Evolutionary conservation across 2,797 vertebrate genomes (phyloP), one percentile per base, ranked within the genome.

Genomic region (Petrocephalus sullivani): DNA sequence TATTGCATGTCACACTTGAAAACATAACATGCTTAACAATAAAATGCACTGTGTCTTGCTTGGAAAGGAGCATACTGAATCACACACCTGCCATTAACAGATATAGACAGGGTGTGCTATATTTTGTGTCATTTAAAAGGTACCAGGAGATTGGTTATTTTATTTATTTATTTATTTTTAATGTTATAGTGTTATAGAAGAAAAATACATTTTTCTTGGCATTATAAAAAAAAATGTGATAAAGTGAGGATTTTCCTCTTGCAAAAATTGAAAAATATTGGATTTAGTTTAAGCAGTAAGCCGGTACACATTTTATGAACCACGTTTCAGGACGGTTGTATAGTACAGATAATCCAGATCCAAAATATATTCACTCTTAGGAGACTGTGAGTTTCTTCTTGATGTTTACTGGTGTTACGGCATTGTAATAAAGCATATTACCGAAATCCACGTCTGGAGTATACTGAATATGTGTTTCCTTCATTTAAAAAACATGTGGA

Each of bases 251-350:
- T 85, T 64, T 88, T 88, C 41, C 61, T 56, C 61, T 85, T 85
- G 61, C 57, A 85, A 61, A 61, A 85, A 85, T 67, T 88, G 54
- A 87, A 71, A 54, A 88, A 53, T 41, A 82, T 83, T 82, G 58
- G 87, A 88, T 67, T 85, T 64, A 85, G 81, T 67, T 64, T 64
- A 64, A 37, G 53, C 58, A 71, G 78, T 88, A n/a, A 83, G 3
- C 67, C 33, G 37, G 19, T 61, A 28, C 19, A 61, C 49, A 64
- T 87, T 75, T 87, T 87, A 51, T 54, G 37, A 87, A 64, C 33
- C 56, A 58, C 9, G 37, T 87, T 28, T 37, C 58, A 64, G 86
- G 23, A 54, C 7, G 2, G 12, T 84, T 84, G 51, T 84, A 53
- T 84, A 28, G 21, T 28, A 84, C n/a, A 84, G 81, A 86, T 84